Evolutionary conservation across 2,113 vertebrate species (phyloP).

Genomic region (Parotia lawesii): DNA sequence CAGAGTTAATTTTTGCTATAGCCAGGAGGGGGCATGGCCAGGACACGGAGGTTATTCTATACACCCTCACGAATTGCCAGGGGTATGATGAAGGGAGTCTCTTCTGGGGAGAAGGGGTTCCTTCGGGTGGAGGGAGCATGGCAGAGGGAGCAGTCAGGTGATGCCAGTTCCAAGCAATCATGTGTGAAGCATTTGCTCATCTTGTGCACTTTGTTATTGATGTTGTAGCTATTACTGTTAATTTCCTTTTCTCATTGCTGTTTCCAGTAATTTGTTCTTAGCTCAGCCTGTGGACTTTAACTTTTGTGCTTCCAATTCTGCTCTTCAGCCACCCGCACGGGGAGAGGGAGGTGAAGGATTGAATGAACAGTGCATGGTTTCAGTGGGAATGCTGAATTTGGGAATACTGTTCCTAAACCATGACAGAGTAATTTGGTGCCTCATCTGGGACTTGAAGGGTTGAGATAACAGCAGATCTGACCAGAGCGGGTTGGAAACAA

Average conservation of each 20-base stretch:
- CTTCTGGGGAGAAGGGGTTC: not conserved
- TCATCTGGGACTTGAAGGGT: not conserved
- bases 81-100: not conserved
- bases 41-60: accelerated
- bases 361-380: not conserved
- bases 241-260: not conserved
- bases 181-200: accelerated
- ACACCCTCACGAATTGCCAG: not conserved
- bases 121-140: not conserved
- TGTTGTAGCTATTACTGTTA: not conserved
- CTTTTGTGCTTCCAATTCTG: not conserved
- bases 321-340: not conserved
- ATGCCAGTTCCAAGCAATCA: not conserved
- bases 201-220: not conserved
- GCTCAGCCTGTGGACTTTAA: not conserved
- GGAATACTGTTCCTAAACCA: not conserved
- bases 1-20: not conserved
- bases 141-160: not conserved
- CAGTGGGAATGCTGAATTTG: not conserved
- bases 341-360: not conserved
- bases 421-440: not conserved
- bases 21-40: no score
- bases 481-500: not conserved
- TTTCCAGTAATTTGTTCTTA: not conserved
- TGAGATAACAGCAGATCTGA: not conserved